Conservation (phyloP, 2,888 invertebrate species). For the Eutolmus rufibarbis region DNA sequence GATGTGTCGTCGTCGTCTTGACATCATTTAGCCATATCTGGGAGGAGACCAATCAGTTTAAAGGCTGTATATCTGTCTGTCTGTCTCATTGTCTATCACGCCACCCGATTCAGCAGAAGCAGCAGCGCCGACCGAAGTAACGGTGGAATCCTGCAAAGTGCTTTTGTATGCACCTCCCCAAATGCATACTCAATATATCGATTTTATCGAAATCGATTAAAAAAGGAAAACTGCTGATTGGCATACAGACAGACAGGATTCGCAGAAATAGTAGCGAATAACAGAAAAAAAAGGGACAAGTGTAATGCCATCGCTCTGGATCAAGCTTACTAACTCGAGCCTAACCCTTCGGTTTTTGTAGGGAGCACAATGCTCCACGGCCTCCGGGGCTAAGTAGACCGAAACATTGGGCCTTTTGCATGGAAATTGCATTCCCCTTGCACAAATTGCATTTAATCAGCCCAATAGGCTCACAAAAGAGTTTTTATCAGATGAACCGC, state of each 20-base stretch:
- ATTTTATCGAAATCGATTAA: neutral
- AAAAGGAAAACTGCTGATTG: neutral
- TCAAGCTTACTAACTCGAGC: neutral
- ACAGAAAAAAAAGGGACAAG: neutral
- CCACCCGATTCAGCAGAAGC: neutral
- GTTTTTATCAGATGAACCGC: neutral
- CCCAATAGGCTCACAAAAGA: slow-evolving; percentile 1
- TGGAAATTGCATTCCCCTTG: neutral
- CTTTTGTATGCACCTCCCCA: neutral
- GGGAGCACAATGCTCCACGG: neutral
- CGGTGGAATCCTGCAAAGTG: neutral
- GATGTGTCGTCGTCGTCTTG: slow-evolving; percentile 1
- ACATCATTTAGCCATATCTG: slow-evolving; percentile 37
- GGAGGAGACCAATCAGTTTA: slow-evolving; percentile 7
- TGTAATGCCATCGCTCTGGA: neutral
- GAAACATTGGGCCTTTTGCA: slow-evolving; percentile 28
- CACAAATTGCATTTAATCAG: slow-evolving; percentile 22
- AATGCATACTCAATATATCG: neutral
- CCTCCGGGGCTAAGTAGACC: neutral
- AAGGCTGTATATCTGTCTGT: slow-evolving; percentile 8
- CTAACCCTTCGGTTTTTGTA: neutral
- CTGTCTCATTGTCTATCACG: slow-evolving; percentile 2
- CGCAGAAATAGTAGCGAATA: neutral
- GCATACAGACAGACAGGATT: neutral
- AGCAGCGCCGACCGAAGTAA: neutral